These are phyloP conservation scores for Phrynocephalus guinanensis DNA, from an alignment of 2,797 vertebrate genomes.

Conservation along the genomic window DNA sequence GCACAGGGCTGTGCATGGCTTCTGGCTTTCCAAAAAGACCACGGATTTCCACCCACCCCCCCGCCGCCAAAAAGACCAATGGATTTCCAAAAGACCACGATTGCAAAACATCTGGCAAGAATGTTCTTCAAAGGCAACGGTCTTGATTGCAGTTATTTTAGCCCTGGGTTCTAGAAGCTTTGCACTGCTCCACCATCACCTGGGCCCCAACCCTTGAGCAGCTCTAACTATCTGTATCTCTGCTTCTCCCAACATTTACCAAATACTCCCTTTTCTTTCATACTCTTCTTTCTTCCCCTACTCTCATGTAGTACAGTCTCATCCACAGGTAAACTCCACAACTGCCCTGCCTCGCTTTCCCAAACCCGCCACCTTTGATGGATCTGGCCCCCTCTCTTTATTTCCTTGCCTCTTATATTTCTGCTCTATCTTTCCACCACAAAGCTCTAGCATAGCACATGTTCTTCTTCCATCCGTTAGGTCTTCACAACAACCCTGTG, in stretches of 20 bases:
- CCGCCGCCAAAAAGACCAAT: no score
- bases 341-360: neutral
- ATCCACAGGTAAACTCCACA: neutral
- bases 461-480: neutral
- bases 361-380: neutral
- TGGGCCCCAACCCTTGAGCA: neutral
- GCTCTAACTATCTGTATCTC: constrained; percentile 11
- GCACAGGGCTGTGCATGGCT: neutral
- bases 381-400: neutral
- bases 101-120: neutral
- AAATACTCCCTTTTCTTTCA: neutral
- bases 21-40: neutral
- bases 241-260: neutral
- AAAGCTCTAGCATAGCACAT: neutral
- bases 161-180: constrained; percentile 1
- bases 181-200: neutral
- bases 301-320: no score
- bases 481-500: neutral
- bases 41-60: no score
- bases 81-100: neutral
- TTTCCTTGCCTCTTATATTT: neutral
- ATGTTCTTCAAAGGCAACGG: neutral
- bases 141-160: neutral
- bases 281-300: neutral
- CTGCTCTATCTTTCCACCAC: neutral